Conservation (phyloP, 2,113 vertebrate genomes). For the Microcebus murinus region DNA sequence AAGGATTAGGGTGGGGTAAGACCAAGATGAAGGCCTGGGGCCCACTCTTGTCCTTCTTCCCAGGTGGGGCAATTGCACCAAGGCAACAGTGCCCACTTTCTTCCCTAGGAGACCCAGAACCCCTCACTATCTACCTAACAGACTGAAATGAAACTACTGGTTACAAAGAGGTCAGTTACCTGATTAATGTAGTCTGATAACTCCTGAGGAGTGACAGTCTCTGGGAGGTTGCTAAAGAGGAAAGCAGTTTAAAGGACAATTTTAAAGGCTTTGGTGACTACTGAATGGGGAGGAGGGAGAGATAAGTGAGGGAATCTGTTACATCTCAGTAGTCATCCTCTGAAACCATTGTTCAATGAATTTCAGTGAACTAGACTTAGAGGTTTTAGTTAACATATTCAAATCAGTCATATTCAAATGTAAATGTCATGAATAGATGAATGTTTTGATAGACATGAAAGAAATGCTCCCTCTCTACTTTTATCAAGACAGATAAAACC, state of each 20-base stretch:
- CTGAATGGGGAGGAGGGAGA: rapidly evolving
- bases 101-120: too few relatives aligned
- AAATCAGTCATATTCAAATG: neutral
- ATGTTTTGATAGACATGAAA: neutral
- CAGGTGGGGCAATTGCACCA: too few relatives aligned
- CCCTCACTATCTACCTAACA: too few relatives aligned
- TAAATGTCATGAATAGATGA: neutral
- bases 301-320: neutral
- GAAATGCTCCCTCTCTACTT: neutral
- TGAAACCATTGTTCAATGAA: neutral
- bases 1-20: too few relatives aligned
- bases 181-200: neutral
- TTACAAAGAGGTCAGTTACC: neutral
- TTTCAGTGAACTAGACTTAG: neutral
- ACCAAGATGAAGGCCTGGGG: too few relatives aligned
- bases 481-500: neutral
- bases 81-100: too few relatives aligned
- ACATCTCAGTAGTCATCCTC: neutral
- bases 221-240: neutral
- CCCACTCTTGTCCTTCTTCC: too few relatives aligned
- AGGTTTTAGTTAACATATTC: neutral
- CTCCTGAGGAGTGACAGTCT: neutral
- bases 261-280: neutral
- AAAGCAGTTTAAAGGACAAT: neutral
- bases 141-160: neutral